phyloP scores from a whole-genome alignment of 2,113 vertebrate species.

The Carlito syrichta region DNA sequence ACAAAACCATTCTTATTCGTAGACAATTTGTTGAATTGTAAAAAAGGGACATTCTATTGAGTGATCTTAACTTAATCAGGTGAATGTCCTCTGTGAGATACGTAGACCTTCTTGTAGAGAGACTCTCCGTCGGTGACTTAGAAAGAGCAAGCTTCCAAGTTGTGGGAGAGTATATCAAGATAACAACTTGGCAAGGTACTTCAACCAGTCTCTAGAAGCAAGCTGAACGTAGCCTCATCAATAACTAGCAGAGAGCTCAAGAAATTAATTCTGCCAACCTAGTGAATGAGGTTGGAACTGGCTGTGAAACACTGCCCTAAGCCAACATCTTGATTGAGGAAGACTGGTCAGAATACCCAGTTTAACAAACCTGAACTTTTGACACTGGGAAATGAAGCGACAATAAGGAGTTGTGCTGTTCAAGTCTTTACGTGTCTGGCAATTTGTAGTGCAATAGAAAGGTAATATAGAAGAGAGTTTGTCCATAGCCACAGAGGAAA shows the following conservation, averaged over 20 bases:
- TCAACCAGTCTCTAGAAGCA: not conserved
- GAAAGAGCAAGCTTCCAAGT: not conserved
- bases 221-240: not conserved
- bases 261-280: not conserved
- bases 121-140: not conserved
- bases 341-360: not conserved
- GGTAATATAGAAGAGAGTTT: too few relatives aligned
- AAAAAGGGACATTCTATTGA: not conserved
- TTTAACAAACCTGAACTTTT: not conserved
- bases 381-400: not conserved
- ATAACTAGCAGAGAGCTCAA: not conserved
- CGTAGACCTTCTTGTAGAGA: not conserved
- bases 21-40: not conserved
- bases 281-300: not conserved
- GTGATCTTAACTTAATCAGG: not conserved
- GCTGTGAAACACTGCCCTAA: rapidly evolving
- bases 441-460: not conserved
- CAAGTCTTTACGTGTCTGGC: not conserved
- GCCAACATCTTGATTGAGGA: not conserved
- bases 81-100: not conserved
- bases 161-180: too few relatives aligned
- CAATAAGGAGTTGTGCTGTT: not conserved
- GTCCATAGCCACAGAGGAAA: not conserved
- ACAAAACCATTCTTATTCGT: too few relatives aligned
- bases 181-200: not conserved